Conservation (phyloP, 1,140 invertebrate species). For the Cotesia vestalis region DNA sequence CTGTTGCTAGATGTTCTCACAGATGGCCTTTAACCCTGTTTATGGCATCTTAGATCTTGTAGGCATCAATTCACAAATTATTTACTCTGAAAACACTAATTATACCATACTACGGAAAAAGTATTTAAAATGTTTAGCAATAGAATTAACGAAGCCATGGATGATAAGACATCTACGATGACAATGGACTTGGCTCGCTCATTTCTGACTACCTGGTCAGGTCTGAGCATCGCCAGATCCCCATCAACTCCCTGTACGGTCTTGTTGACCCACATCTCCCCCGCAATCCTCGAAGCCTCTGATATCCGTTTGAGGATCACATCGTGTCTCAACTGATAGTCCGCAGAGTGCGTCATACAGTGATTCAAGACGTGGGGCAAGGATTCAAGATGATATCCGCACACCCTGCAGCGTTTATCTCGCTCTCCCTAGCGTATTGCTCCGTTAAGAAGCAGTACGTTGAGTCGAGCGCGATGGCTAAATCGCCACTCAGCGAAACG, state of each 20-base stretch:
- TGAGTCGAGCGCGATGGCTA: constrained; percentile 53
- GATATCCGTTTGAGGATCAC: constrained; percentile 30
- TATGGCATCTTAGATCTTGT: constrained; percentile 49
- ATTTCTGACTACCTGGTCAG: constrained; percentile 51
- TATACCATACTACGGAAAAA: constrained; percentile 15
- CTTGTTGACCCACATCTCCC: constrained; percentile 24
- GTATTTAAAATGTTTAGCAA: constrained; percentile 37
- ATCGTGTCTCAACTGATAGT: constrained; percentile 35
- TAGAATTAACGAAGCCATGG: constrained; percentile 32
- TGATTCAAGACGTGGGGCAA: constrained; percentile 53
- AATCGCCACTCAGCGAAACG: constrained; percentile 59
- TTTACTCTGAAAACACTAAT: constrained; percentile 32
- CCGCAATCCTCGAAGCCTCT: constrained; percentile 14
- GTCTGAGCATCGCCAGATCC: constrained; percentile 38
- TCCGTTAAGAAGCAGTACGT: constrained; percentile 53
- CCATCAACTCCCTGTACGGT: constrained; percentile 31
- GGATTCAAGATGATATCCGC: constrained; percentile 41
- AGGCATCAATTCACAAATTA: constrained; percentile 45
- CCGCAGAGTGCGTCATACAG: constrained; percentile 41
- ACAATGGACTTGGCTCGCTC: constrained; percentile 34
- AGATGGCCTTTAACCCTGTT: constrained; percentile 53
- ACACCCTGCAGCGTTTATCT: constrained; percentile 47
- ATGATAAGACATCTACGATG: constrained; percentile 49
- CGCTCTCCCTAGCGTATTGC: constrained; percentile 16
- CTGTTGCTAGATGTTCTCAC: constrained; percentile 45